Conservation (phyloP, 2,797 vertebrate species). For the Bufotes viridis region DNA sequence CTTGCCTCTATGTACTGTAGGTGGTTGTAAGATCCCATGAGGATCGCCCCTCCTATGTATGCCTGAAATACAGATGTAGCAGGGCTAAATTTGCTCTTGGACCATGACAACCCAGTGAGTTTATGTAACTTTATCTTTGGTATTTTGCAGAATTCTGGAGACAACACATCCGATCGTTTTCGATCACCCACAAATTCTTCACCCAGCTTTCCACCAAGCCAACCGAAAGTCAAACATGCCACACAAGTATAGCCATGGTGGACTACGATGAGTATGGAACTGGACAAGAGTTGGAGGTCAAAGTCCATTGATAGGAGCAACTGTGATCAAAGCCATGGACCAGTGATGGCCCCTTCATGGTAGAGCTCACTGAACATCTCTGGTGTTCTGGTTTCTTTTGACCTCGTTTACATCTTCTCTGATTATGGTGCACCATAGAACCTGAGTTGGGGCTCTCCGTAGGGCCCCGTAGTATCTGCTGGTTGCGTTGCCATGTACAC, state of each 20-base stretch:
- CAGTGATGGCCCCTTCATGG: neutral
- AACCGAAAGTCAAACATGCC: conserved; percentile 41
- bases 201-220: neutral
- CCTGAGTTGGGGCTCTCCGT: neutral
- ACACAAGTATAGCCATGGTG: conserved; percentile 56
- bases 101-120: neutral
- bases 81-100: neutral
- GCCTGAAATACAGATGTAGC: no score
- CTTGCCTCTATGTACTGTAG: no score
- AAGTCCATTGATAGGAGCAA: neutral
- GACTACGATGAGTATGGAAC: neutral
- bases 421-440: neutral
- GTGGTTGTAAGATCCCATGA: neutral
- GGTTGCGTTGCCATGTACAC: neutral
- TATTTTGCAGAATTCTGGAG: conserved; percentile 14
- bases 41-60: fast-evolving
- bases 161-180: neutral
- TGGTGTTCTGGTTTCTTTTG: neutral
- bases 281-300: neutral
- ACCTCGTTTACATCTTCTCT: neutral
- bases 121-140: neutral
- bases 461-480: neutral
- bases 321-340: neutral
- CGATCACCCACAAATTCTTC: neutral
- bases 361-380: neutral